Evolutionary conservation across 2,797 vertebrate genomes (phyloP).

Genomic region (Sorex maritimensis): DNA sequence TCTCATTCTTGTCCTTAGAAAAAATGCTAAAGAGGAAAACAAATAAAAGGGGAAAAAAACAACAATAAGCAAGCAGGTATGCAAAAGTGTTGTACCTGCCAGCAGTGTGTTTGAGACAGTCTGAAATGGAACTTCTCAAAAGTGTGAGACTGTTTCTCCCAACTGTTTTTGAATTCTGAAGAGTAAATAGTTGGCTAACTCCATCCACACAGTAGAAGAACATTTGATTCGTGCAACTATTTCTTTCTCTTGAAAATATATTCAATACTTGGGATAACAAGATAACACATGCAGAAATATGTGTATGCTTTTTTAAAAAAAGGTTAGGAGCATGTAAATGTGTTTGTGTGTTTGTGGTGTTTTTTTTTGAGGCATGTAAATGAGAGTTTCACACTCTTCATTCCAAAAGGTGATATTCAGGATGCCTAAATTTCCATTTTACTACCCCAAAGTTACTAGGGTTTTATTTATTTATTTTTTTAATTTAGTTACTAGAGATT

Average conservation of each 20-base stretch:
- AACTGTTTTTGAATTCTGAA: constrained; percentile 19
- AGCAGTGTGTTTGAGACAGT: not conserved
- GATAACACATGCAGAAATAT: not conserved
- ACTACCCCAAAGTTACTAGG: no score
- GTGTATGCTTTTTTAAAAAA: not conserved
- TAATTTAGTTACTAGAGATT: no score
- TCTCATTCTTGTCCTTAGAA: constrained; percentile 59
- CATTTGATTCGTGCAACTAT: constrained; percentile 14
- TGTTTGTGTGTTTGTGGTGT: not conserved
- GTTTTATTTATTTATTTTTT: no score
- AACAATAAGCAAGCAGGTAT: not conserved
- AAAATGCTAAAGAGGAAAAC: not conserved
- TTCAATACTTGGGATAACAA: not conserved
- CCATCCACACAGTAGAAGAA: not conserved
- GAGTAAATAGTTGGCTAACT: constrained; percentile 14
- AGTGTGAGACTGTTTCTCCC: constrained; percentile 28
- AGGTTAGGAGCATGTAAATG: not conserved
- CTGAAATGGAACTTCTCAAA: not conserved
- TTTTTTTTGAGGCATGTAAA: not conserved
- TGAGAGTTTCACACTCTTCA: not conserved
- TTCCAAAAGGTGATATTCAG: not conserved
- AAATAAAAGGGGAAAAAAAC: not conserved
- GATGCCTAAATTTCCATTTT: not conserved
- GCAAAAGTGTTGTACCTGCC: not conserved
- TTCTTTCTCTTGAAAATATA: constrained; percentile 34